These are phyloP conservation scores for Drosophila paramelanica DNA, from an alignment of 2,888 invertebrate genomes.

Conservation along the genomic window DNA sequence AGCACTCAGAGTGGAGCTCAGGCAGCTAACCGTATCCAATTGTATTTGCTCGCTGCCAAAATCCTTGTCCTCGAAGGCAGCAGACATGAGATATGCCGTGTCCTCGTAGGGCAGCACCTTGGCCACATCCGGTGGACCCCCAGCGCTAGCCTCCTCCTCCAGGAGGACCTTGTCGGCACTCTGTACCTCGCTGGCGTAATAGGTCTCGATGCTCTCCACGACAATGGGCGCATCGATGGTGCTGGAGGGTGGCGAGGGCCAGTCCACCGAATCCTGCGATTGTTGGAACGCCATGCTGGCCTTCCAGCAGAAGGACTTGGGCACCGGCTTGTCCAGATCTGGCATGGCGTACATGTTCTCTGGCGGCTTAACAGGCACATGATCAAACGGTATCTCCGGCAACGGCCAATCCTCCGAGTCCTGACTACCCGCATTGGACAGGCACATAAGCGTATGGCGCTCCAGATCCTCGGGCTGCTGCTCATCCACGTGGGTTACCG, in stretches of 20 bases:
- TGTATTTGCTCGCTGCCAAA: constrained; percentile 78
- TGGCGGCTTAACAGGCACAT: constrained; percentile 82
- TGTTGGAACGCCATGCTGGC: constrained; percentile 83
- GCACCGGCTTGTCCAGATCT: constrained; percentile 84
- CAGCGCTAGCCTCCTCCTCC: constrained; percentile 86
- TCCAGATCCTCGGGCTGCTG: constrained; percentile 79
- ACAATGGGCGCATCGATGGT: constrained; percentile 89
- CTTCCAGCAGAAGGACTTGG: constrained; percentile 85
- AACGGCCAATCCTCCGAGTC: constrained; percentile 92
- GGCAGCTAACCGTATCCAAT: constrained; percentile 81
- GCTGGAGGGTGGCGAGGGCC: constrained; percentile 92
- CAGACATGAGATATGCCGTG: constrained; percentile 83
- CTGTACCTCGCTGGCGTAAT: constrained; percentile 91
- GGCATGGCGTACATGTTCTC: constrained; percentile 82
- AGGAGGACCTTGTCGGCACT: constrained; percentile 91
- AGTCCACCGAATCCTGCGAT: constrained; percentile 91
- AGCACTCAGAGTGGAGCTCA: constrained; percentile 83
- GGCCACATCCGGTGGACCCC: constrained; percentile 82
- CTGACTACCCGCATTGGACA: constrained; percentile 88
- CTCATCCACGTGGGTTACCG: constrained; percentile 85
- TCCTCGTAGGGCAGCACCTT: constrained; percentile 84
- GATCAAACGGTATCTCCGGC: constrained; percentile 88
- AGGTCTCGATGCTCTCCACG: constrained; percentile 92
- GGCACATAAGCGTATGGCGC: constrained; percentile 82
- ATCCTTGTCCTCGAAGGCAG: constrained; percentile 79